Percentiles rank a stretch among this genome's conserved stretches.
Evolutionary conservation across 2,113 vertebrate species (phyloP).

Genomic region (Gallinago paraguaiae): DNA sequence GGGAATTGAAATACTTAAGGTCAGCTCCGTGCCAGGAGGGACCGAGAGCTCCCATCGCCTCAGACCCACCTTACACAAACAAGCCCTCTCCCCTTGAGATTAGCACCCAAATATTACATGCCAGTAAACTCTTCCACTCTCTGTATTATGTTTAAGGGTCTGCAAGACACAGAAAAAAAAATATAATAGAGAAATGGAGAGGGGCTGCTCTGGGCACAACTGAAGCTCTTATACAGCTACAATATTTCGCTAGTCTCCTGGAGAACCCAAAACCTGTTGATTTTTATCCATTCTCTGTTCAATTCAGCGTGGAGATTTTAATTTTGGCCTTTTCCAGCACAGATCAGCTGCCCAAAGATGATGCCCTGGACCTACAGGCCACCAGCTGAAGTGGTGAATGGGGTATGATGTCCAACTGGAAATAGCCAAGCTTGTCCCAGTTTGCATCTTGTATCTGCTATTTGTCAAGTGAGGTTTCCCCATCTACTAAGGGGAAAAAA

Average conservation of each 20-base stretch:
- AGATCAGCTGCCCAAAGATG: not conserved
- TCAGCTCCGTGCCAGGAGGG: not conserved
- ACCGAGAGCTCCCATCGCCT: not conserved
- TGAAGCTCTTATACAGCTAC: not conserved
- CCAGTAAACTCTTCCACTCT: not conserved
- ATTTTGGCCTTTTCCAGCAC: not conserved
- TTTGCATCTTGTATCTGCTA: not conserved
- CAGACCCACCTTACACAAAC: fast-evolving
- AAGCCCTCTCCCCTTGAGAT: not conserved
- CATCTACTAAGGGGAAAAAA: not conserved
- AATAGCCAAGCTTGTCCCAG: not conserved
- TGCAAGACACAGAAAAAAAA: not conserved
- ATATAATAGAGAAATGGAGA: not conserved
- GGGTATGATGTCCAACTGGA: not conserved
- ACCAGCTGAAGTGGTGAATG: not conserved
- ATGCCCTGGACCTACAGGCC: not conserved
- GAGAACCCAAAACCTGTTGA: not conserved
- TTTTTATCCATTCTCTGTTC: not conserved
- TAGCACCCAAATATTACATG: fast-evolving
- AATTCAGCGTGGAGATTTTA: not conserved
- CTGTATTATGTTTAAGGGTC: not conserved
- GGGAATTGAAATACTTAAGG: not conserved
- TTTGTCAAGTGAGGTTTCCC: not conserved
- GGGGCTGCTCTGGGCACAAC: not conserved
- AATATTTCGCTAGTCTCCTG: fast-evolving